Conservation (phyloP, 2,797 vertebrate species). For the Sebastes hubbsi region DNA sequence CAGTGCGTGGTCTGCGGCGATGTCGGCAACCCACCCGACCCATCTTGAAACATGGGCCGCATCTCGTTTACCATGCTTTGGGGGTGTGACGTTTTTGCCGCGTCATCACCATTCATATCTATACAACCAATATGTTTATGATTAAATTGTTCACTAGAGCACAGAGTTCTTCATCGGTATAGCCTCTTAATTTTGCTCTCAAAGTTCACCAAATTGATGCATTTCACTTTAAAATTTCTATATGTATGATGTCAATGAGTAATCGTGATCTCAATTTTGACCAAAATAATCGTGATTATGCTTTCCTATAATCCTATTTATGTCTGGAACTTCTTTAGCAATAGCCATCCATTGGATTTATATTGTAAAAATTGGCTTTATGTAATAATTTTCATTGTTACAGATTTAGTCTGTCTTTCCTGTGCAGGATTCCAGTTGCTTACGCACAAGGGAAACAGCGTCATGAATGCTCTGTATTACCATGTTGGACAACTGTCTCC, state of each 20-base stretch:
- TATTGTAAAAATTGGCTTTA: not conserved
- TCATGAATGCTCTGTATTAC: not conserved
- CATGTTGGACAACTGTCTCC: not conserved
- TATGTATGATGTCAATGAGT: not conserved
- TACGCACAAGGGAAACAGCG: not conserved
- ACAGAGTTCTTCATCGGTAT: no score
- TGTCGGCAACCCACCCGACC: no score
- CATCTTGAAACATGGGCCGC: no score
- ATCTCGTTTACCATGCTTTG: no score
- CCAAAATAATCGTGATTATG: not conserved
- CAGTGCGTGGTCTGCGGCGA: no score
- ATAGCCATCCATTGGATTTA: not conserved
- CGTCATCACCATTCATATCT: not conserved
- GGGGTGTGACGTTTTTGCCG: not conserved
- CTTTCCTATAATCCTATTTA: not conserved
- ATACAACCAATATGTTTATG: not conserved
- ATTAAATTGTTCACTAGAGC: not conserved
- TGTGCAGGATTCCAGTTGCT: not conserved
- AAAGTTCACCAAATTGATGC: not conserved
- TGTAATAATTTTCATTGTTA: not conserved
- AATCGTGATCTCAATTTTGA: not conserved
- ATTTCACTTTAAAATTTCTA: not conserved
- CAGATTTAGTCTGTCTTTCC: not conserved
- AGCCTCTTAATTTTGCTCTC: no score
- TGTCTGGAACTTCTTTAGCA: not conserved